These are phyloP conservation scores for Haemorhous mexicanus DNA, from an alignment of 2,113 vertebrate species.

Conservation along the genomic window DNA sequence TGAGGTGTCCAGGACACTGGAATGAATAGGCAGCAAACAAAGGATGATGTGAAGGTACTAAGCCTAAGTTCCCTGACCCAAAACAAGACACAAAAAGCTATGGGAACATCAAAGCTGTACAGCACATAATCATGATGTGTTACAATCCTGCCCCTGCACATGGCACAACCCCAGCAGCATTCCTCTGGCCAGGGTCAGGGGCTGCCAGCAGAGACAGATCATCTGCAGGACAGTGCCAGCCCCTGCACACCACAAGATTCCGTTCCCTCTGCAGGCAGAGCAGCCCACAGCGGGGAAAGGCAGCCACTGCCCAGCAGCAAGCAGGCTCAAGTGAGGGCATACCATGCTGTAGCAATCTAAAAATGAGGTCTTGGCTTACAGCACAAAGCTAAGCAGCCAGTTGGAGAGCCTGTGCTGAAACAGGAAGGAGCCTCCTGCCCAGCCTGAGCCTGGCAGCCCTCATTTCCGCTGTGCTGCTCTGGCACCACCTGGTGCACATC, in stretches of 20 bases:
- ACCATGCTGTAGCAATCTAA: neutral
- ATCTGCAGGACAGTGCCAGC: neutral
- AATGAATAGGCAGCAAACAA: conserved; percentile 62
- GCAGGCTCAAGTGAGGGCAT: neutral
- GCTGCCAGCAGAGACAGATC: neutral
- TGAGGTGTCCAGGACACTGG: conserved; percentile 34
- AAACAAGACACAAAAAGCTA: conserved; percentile 47
- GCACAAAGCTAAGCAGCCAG: neutral
- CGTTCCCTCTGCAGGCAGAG: neutral
- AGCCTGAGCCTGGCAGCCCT: neutral
- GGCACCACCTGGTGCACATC: neutral
- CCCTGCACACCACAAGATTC: neutral
- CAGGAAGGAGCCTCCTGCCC: neutral
- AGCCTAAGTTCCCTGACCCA: conserved; percentile 38
- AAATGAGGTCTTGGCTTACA: neutral
- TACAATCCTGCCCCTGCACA: neutral
- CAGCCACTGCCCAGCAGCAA: neutral
- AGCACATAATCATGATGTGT: neutral
- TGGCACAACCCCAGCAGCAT: neutral
- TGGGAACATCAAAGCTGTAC: conserved; percentile 19
- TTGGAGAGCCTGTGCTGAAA: neutral
- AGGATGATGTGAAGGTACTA: conserved; percentile 10
- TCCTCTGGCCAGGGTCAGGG: neutral
- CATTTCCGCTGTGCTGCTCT: neutral
- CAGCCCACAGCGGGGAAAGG: neutral